Evolutionary conservation across 2,113 vertebrate genomes (phyloP).

Genomic region (Cottus gobio): DNA sequence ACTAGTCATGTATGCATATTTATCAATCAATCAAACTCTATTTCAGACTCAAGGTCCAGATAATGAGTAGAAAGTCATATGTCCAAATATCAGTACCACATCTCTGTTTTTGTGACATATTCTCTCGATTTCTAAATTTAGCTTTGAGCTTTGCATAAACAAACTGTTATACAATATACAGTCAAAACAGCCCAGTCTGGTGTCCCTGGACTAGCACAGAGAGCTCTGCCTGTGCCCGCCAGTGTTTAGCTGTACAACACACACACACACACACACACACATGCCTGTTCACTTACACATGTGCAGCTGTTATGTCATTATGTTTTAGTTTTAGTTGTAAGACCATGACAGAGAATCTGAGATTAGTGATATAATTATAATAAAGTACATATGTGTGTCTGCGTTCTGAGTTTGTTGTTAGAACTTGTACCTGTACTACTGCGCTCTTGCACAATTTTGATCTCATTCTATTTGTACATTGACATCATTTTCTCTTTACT

Average conservation of each 20-base stretch:
- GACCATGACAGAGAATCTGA: not conserved
- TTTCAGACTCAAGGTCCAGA: too few species aligned
- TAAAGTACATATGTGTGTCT: not conserved
- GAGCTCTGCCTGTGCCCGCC: conserved; percentile 10
- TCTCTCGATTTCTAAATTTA: conserved; percentile 43
- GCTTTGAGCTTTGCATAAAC: conserved; percentile 35
- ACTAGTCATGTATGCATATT: not conserved
- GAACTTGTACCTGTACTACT: not conserved
- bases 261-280: conserved; percentile 3
- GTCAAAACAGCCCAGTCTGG: conserved; percentile 28
- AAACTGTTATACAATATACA: conserved; percentile 50
- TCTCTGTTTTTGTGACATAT: conserved; percentile 16
- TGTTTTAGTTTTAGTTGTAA: too few species aligned
- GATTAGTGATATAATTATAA: not conserved
- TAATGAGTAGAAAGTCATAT: not conserved
- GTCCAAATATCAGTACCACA: conserved; percentile 5
- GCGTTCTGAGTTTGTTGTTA: not conserved
- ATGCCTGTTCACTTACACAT: not conserved
- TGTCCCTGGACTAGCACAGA: conserved; percentile 24
- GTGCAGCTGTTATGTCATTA: conserved; percentile 15
- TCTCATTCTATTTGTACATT: too few species aligned
- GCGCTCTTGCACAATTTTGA: too few species aligned
- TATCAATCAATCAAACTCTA: too few species aligned
- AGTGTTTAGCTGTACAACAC: conserved; percentile 38
- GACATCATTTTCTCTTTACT: not conserved